Evolutionary conservation across 2,113 vertebrate genomes (phyloP).

Genomic region (Struthidea cinerea): DNA sequence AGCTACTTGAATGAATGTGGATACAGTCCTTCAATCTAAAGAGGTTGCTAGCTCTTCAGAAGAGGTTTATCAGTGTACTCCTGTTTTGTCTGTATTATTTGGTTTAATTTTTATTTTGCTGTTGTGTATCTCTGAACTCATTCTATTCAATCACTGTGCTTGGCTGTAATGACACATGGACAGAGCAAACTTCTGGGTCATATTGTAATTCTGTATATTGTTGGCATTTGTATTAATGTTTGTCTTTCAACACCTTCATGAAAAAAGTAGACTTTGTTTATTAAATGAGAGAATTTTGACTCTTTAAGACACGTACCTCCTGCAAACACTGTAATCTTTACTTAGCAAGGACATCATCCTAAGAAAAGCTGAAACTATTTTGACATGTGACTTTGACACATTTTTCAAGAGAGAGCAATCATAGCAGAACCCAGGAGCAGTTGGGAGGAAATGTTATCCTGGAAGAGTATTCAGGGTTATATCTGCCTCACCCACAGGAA

Average conservation of each 20-base stretch:
- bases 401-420: background rate
- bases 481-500: background rate
- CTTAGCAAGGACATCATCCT: background rate
- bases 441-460: background rate
- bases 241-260: background rate
- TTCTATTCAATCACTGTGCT: background rate
- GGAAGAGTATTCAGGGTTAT: background rate
- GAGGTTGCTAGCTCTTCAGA: background rate
- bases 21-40: background rate
- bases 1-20: background rate
- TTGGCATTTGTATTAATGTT: background rate
- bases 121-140: background rate
- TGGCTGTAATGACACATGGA: background rate
- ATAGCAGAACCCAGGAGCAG: background rate
- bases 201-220: background rate
- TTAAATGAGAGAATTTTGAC: background rate
- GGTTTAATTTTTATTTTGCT: background rate
- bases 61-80: background rate
- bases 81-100: background rate
- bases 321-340: background rate
- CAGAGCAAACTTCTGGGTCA: background rate
- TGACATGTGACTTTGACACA: background rate
- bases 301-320: background rate
- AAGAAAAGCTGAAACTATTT: background rate
- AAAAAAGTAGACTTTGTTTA: background rate